Base-by-base conservation (phyloP, 2,797 vertebrate genomes). In the Alca torda region DNA sequence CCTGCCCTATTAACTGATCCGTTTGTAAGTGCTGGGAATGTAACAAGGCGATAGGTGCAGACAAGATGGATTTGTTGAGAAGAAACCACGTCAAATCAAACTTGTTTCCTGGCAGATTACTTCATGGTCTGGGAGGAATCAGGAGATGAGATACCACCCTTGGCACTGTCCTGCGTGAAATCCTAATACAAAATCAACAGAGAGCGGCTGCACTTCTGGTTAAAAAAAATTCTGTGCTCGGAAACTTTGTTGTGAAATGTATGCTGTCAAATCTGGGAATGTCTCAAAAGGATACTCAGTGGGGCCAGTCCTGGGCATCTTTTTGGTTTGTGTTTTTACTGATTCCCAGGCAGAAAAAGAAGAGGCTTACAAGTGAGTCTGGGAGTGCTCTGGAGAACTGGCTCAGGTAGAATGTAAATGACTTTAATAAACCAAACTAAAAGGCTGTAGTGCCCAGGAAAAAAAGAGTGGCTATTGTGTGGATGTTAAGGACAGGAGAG, bases 91-190 rank as follows among this genome's bases (percentile, higher is more conserved):
- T 84, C 53, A 92, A 74, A 92, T 24, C 43, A 67, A 92, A 67
- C n/a, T 39, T 60, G n/a, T 54, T 94, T 93, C 74, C 90, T 83
- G 89, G 68, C 39, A 95, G 56, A 93, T 80, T 57, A 87, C 54
- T 46, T 78, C 8, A 1, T n/a, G 67, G 16, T 68, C n/a, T 93
- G 67, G 24, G 46, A 94, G 37, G 83, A 76, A 56, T 11, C 1
- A 1, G 50, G n/a, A 84, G 21, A 86, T 56, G 51, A 82, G 33
- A 28, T 39, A 56, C 28, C 20, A 10, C 5, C 82, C 37, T 51
- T 63, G 51, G 80, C 70, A 67, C 30, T 67, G 21, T 67, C 43
- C 39, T n/a, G 33, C 13, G 4, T 48, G 28, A 89, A 82, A 78
- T 67, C 25, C 59, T 59, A 67, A 73, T 21, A 33, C 9, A 69